These are phyloP conservation scores for Nesometra sesokonis DNA, from an alignment of 35 echinoderm and acorn worm genomes.

Conservation along the genomic window DNA sequence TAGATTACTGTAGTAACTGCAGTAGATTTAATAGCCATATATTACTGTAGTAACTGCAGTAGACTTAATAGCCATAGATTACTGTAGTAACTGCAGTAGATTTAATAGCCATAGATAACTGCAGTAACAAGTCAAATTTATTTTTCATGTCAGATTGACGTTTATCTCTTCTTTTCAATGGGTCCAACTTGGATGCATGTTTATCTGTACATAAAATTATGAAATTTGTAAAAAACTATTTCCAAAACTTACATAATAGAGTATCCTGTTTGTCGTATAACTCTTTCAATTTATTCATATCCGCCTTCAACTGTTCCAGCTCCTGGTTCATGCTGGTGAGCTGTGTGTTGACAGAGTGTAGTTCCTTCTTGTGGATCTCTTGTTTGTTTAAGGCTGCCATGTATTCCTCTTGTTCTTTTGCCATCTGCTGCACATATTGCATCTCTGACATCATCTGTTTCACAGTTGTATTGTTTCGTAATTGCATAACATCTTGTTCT, in stretches of 20 bases:
- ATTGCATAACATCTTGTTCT: conserved; percentile 77
- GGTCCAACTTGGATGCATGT: no score
- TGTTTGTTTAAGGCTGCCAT: conserved; percentile 86
- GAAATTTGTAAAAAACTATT: not conserved
- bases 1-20: no score
- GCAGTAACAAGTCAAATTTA: no score
- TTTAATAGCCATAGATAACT: no score
- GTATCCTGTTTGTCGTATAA: conserved; percentile 77
- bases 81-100: no score
- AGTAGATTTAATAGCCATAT: no score
- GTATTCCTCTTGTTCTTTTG: conserved; percentile 89
- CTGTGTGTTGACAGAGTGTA: conserved; percentile 13
- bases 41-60: no score
- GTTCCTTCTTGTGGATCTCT: conserved; percentile 79
- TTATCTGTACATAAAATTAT: no score
- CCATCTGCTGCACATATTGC: conserved; percentile 80
- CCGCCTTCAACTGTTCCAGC: conserved; percentile 17
- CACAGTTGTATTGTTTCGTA: conserved; percentile 38
- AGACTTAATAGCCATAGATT: no score
- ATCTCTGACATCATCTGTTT: conserved; percentile 71
- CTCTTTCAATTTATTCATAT: conserved; percentile 33
- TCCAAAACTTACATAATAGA: conserved; percentile 53
- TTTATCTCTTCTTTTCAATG: no score
- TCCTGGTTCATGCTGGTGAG: conserved; percentile 26
- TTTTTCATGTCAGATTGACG: no score